Evolutionary conservation across 2,888 invertebrate genomes (phyloP), one percentile per base, ranked within the genome.

Genomic region (Neoascia interrupta): DNA sequence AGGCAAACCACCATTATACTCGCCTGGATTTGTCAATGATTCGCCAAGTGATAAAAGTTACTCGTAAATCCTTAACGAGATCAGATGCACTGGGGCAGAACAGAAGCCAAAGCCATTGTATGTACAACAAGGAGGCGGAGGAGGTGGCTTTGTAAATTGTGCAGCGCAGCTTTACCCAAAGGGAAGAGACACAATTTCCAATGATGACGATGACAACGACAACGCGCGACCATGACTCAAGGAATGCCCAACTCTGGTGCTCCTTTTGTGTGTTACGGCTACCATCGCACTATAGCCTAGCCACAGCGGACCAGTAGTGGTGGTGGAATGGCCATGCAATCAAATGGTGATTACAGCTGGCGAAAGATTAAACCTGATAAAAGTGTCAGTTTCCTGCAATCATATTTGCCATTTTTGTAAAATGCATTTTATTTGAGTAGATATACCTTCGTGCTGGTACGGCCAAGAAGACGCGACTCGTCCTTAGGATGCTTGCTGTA

Each of bases 11-110:
- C 79, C 66, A 73, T 79, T 79, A 79, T 73, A 73, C 51, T 79
- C 79, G 73, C 79, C 84, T 85, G 87, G 87, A 87, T 88, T 88
- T 87, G 88, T 88, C 87, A 87, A 84, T 85, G 87, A 87, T 87
- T 85, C 85, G 85, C 84, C 85, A 86, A 87, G 88, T 87, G 87
- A 87, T 87, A 87, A 87, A 88, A 87, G 84, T 87, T 86, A 86
- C 88, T 87, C 88, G 88, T 88, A 87, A 87, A 87, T 87, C 88
- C 81, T 72, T 75, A 75, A 66, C 64, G 63, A 66, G 74, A 72
- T 73, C 81, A 81, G 61, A 73, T 23, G 68, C 60, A 66, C 19
- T 36, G n/a, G 28, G 16, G 4, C 15, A 18, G 5, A 19, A 41
- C 10, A 43, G 41, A 19, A 15, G 41, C 19, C 34, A 18, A 19